Evolutionary conservation across 1,140 invertebrate species (phyloP).

Genomic region (Drosophila ambigua): DNA sequence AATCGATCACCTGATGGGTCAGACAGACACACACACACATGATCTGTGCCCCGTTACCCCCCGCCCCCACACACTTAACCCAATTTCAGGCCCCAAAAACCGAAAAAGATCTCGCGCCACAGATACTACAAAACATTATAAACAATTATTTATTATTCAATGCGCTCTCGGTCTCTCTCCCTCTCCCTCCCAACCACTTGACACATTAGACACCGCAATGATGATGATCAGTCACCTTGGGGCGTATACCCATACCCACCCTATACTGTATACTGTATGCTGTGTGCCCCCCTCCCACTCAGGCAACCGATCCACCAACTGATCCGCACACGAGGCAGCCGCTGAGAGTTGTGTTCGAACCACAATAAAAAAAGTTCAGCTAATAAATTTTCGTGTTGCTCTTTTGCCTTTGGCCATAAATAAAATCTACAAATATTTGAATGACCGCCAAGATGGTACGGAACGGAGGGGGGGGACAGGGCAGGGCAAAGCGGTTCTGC

Average conservation of each 20-base stretch:
- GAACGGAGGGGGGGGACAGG: not conserved
- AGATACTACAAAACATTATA: constrained; percentile 42
- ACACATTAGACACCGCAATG: constrained; percentile 62
- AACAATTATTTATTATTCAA: constrained; percentile 67
- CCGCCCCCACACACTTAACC: constrained; percentile 30
- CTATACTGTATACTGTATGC: not conserved
- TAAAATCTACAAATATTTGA: constrained; percentile 79
- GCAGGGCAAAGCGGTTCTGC: constrained; percentile 28
- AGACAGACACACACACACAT: constrained; percentile 9
- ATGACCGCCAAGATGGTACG: constrained; percentile 13
- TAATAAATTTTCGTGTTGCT: constrained; percentile 69
- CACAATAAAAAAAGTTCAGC: constrained; percentile 59
- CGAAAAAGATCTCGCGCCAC: constrained; percentile 20
- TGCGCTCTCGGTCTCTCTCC: not conserved
- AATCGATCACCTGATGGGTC: constrained; percentile 37
- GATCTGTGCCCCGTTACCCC: not conserved
- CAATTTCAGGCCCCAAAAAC: constrained; percentile 31
- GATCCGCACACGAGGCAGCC: constrained; percentile 38
- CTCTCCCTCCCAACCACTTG: constrained; percentile 45
- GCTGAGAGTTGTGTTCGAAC: constrained; percentile 46
- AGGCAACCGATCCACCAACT: not conserved
- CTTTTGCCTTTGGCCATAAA: constrained; percentile 62
- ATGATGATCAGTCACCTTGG: constrained; percentile 73
- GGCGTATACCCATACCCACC: constrained; percentile 10
- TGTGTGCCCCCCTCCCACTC: not conserved